Evolutionary conservation across 2,888 invertebrate species (phyloP).

Genomic region (Pristionchus arcanus): DNA sequence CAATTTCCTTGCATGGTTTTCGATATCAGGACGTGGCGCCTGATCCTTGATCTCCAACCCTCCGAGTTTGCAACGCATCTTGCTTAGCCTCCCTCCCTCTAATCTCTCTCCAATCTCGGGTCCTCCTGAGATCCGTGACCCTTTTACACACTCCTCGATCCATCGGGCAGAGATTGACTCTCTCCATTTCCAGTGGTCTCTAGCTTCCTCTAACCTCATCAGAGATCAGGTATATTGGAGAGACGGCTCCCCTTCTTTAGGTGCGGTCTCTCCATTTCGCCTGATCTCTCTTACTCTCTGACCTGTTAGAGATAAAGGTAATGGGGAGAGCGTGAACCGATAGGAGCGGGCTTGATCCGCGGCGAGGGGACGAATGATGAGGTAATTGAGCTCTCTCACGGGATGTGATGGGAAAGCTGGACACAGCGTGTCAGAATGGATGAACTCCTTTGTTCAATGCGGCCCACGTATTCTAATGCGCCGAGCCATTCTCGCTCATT

Average conservation of each 20-base stretch:
- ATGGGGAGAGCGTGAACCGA: neutral
- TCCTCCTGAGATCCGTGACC: neutral
- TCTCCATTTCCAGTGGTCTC: neutral
- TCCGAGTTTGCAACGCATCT: no score
- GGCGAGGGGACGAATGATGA: neutral
- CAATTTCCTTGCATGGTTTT: no score
- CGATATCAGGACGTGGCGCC: no score
- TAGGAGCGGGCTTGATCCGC: neutral
- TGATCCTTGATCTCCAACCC: neutral
- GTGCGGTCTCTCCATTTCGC: no score
- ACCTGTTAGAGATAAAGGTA: no score
- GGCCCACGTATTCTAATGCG: no score
- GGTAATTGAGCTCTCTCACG: slow-evolving; percentile 37
- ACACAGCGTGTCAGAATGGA: no score
- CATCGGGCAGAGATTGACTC: neutral
- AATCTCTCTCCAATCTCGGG: neutral
- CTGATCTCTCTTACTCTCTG: no score
- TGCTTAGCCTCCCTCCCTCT: neutral
- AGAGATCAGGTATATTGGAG: no score
- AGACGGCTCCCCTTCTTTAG: no score
- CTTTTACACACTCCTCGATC: slow-evolving; percentile 11
- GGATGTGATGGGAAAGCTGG: slow-evolving; percentile 16
- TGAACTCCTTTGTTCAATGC: no score
- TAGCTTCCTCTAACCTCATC: neutral
- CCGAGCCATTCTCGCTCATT: no score